phyloP scores from a whole-genome alignment of 2,113 vertebrate species.

The Indri indri region DNA sequence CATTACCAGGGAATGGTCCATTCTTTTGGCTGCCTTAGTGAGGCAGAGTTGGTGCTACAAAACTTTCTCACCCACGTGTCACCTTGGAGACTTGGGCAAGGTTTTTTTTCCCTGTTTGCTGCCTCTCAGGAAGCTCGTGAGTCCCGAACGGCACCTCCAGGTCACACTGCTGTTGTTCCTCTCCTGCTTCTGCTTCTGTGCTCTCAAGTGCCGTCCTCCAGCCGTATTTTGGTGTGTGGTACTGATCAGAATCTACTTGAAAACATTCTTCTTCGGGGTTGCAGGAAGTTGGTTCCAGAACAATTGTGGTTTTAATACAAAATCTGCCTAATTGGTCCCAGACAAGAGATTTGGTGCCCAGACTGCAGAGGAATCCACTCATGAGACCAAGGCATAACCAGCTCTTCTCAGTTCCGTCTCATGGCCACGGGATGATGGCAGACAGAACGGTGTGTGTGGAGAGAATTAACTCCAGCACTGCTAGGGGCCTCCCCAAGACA shows the following conservation, averaged over 20 bases:
- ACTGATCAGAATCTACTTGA: background rate
- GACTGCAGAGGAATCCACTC: background rate
- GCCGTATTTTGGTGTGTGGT: background rate
- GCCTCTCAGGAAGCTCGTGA: background rate
- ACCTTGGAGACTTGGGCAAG: background rate
- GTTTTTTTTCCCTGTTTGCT: background rate
- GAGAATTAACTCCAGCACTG: background rate
- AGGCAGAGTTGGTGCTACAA: background rate
- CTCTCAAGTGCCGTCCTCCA: background rate
- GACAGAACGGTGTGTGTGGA: background rate
- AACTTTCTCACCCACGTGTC: background rate
- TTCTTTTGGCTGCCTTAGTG: background rate
- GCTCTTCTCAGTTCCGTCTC: background rate
- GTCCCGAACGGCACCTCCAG: background rate
- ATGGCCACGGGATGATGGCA: fast-evolving
- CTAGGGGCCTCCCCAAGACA: background rate
- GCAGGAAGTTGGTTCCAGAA: background rate
- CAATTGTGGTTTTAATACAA: background rate
- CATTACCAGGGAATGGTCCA: background rate
- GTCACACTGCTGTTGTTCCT: background rate
- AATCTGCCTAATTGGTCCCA: background rate
- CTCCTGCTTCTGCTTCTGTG: too few species aligned
- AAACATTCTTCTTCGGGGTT: background rate
- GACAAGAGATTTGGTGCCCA: background rate
- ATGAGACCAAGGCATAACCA: background rate